Evolutionary conservation across 2,888 invertebrate species (phyloP), one percentile per base, ranked within the genome.

Genomic region (Helicoverpa assulta): DNA sequence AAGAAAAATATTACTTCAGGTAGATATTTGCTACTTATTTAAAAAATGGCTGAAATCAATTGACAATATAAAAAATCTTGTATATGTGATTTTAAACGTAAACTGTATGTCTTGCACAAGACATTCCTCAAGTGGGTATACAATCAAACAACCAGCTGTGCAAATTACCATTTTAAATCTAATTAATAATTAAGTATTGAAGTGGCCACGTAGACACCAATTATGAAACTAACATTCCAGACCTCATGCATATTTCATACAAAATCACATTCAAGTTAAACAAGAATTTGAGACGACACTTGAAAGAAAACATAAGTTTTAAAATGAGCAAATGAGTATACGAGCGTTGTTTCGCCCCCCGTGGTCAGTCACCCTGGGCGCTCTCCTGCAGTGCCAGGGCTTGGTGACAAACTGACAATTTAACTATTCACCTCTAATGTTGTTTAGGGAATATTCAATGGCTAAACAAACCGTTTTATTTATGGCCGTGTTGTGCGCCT

Each of bases 381-480:
- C 61, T 81, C 86, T 85, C 88, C 89, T 85, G 86, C 87, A 81
- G 88, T 78, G 88, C 80, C 86, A 82, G 78, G 72, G 80, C 88
- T 80, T 86, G 90, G 91, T 91, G 91, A 93, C 94, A 93, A 93
- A 94, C 91, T 94, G 94, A 93, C 94, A 94, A 94, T 94, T 92
- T 91, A 89, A 88, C 92, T 91, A 94, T 95, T 94, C 93, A 90
- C 85, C 90, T 89, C 93, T 94, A 94, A 95, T 95, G 94, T 92
- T 94, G 92, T 94, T 94, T 94, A 91, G 91, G 85, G 89, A 91
- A 92, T 91, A 91, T 93, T 93, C 91, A 92, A 93, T 89, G 84
- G 88, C 79, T 87, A 83, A 90, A 93, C 93, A 94, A 93, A 91
- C 87, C 87, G 82, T 85, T 87, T 95, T 92, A 94, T 95, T 94